These are phyloP conservation scores for Acleris sparsana DNA, from an alignment of 2,888 invertebrate species.

Conservation along the genomic window DNA sequence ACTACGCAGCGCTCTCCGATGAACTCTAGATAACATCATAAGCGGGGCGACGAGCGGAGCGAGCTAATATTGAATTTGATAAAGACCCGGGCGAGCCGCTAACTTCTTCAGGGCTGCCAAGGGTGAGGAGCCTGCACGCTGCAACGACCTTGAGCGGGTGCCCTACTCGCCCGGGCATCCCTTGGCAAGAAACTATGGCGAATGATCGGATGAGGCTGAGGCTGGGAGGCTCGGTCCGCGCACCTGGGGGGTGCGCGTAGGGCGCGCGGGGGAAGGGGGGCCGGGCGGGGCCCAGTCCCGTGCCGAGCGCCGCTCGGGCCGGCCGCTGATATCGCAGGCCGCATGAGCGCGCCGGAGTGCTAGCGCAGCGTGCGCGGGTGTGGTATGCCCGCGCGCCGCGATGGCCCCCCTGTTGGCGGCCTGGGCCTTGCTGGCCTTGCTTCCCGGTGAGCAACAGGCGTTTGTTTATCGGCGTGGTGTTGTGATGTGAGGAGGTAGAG, in stretches of 20 bases:
- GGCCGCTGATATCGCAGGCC: conserved; percentile 64
- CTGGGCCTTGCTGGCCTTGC: conserved; percentile 76
- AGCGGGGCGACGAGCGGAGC: conserved; percentile 14
- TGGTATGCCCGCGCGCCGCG: conserved; percentile 81
- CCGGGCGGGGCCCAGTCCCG: conserved; percentile 68
- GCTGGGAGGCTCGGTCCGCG: conserved; percentile 48
- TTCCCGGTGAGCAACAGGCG: conserved; percentile 81
- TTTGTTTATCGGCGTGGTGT: conserved; percentile 67
- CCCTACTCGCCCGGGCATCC: conserved; percentile 56
- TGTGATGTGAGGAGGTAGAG: conserved; percentile 61
- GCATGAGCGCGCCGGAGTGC: conserved; percentile 79
- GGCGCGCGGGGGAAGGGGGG: conserved; percentile 42
- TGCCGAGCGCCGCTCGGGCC: conserved; percentile 76
- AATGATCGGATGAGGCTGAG: conserved; percentile 30
- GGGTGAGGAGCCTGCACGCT: conserved; percentile 57
- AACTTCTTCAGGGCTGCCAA: conserved; percentile 49
- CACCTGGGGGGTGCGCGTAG: conserved; percentile 66
- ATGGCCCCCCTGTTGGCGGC: conserved; percentile 77
- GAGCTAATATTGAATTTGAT: conserved; percentile 8
- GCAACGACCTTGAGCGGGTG: conserved; percentile 68
- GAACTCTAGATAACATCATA: too few species aligned
- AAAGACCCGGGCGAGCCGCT: conserved; percentile 14
- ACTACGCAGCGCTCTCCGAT: too few species aligned
- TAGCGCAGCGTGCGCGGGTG: conserved; percentile 82
- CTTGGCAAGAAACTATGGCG: conserved; percentile 31